phyloP scores from a whole-genome alignment of 2,113 vertebrate genomes.

The Macaca mulatta region DNA sequence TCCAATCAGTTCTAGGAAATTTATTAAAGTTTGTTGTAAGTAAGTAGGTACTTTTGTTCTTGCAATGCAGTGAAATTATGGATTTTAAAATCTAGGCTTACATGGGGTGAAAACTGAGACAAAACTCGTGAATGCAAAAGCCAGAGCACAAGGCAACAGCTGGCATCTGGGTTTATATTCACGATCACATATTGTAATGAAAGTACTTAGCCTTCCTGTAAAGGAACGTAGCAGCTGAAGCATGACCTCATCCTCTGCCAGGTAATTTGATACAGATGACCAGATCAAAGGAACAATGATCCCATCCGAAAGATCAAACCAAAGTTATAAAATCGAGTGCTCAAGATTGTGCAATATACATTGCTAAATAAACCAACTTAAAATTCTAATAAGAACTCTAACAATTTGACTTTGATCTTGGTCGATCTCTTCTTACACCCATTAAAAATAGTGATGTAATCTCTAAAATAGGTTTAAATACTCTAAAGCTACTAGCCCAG shows the following conservation, averaged over 20 bases:
- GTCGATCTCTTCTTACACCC: background rate
- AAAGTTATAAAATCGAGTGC: background rate
- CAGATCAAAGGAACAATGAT: background rate
- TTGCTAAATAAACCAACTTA: slow-evolving; percentile 14
- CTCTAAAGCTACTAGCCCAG: background rate
- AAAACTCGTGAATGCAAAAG: background rate
- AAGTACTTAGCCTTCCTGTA: background rate
- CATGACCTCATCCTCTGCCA: background rate
- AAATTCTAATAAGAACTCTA: slow-evolving; percentile 13
- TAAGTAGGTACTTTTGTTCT: background rate
- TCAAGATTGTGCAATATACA: background rate
- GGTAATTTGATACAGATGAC: background rate
- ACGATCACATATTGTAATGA: background rate
- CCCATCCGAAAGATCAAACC: background rate
- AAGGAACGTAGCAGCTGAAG: background rate
- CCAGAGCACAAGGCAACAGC: background rate
- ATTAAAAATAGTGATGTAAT: background rate
- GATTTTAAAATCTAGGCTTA: background rate
- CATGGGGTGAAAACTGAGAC: background rate
- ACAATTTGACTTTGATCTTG: background rate
- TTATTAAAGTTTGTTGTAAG: background rate
- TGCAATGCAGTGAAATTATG: background rate
- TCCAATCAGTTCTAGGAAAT: background rate
- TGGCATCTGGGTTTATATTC: background rate
- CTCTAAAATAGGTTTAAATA: background rate